phyloP scores from a whole-genome alignment of 2,888 invertebrate genomes.

The Lamproptera curius region DNA sequence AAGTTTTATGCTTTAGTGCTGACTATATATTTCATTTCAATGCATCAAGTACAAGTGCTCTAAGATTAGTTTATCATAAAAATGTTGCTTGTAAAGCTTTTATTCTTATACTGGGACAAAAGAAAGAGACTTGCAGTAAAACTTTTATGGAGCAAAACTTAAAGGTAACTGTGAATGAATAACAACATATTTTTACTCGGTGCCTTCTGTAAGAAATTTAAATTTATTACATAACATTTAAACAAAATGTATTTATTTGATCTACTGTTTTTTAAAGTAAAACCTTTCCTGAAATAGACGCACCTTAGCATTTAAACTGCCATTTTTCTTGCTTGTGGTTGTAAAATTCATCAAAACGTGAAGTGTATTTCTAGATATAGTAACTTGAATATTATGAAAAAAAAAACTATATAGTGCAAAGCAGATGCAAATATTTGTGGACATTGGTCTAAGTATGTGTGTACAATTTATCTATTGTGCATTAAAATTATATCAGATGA shows the following conservation, averaged over 20 bases:
- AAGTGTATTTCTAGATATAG: conserved; percentile 8
- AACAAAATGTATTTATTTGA: too few species aligned
- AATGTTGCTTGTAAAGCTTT: not conserved
- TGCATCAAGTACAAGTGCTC: not conserved
- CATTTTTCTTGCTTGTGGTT: not conserved
- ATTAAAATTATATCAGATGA: too few species aligned
- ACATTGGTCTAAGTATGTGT: conserved; percentile 15
- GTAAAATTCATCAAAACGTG: not conserved
- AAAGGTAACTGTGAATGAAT: too few species aligned
- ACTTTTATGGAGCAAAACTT: too few species aligned
- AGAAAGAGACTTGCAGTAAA: too few species aligned
- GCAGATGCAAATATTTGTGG: conserved; percentile 5
- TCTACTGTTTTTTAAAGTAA: too few species aligned
- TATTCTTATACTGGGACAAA: too few species aligned
- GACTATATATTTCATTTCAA: too few species aligned
- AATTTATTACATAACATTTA: too few species aligned
- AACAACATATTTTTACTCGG: too few species aligned
- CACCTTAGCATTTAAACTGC: conserved; percentile 10
- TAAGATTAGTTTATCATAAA: not conserved
- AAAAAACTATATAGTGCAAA: conserved; percentile 11
- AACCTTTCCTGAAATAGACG: not conserved
- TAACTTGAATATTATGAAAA: not conserved
- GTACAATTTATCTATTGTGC: not conserved
- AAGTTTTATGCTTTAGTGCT: too few species aligned
- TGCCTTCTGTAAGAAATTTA: too few species aligned